These are phyloP conservation scores for Antennarius maculatus DNA, from an alignment of 2,797 vertebrate genomes.

Conservation along the genomic window DNA sequence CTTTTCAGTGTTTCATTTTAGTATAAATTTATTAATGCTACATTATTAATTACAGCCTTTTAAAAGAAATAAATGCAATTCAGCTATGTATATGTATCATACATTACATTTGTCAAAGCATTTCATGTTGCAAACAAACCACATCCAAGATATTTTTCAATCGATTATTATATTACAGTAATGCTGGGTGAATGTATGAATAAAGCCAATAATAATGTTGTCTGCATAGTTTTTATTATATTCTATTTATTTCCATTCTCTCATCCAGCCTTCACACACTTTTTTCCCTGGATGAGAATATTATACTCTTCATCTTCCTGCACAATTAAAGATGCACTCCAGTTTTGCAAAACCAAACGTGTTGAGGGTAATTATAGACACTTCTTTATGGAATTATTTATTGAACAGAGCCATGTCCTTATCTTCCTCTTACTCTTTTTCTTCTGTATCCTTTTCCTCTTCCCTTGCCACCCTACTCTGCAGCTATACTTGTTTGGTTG, in stretches of 20 bases:
- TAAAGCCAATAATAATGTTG: constrained; percentile 41
- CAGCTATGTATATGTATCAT: not conserved
- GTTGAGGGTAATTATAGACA: constrained; percentile 37
- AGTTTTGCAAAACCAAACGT: constrained; percentile 38
- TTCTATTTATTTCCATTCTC: constrained; percentile 27
- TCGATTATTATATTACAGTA: constrained; percentile 4
- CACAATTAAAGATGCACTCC: constrained; percentile 48
- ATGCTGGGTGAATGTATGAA: constrained; percentile 26
- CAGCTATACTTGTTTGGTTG: constrained; percentile 34
- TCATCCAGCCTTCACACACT: not conserved
- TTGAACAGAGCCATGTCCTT: constrained; percentile 23
- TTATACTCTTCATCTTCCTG: constrained; percentile 39
- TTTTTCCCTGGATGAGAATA: constrained; percentile 13
- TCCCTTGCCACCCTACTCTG: constrained; percentile 13
- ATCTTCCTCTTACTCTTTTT: constrained; percentile 5
- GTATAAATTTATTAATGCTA: not conserved
- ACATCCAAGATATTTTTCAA: not conserved
- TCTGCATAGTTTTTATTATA: constrained; percentile 24
- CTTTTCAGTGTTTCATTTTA: not conserved
- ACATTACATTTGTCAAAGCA: not conserved
- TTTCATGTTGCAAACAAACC: not conserved
- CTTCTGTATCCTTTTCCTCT: not conserved
- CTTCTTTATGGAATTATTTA: constrained; percentile 18
- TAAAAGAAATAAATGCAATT: constrained; percentile 16
- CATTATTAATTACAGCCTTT: not conserved